Evolutionary conservation across 2,797 vertebrate genomes (phyloP).

Genomic region (Graptemys geographica): DNA sequence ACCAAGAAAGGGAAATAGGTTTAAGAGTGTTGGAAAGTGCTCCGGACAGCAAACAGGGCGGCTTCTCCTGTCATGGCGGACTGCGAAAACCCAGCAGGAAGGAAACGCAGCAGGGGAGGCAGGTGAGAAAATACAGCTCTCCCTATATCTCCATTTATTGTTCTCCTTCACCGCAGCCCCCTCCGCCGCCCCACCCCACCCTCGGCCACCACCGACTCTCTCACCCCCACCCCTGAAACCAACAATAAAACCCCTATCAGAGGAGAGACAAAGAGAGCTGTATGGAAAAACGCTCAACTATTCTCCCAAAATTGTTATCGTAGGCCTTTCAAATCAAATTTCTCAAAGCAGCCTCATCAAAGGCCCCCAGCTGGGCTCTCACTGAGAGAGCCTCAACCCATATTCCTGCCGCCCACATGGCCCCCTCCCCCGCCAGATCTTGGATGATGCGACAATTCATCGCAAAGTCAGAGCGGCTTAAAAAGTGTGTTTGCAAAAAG

Average conservation of each 20-base stretch:
- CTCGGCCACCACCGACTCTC: conserved; percentile 25
- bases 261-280: conserved; percentile 75
- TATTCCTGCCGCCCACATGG: conserved; percentile 37
- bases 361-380: conserved; percentile 82
- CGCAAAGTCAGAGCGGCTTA: conserved; percentile 75
- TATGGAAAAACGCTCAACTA: conserved; percentile 52
- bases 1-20: conserved; percentile 89
- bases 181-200: conserved; percentile 47
- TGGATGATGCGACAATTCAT: conserved; percentile 65
- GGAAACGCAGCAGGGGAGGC: conserved; percentile 85
- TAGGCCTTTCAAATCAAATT: conserved; percentile 84
- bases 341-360: conserved; percentile 83
- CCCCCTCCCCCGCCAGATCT: conserved; percentile 51
- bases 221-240: conserved; percentile 5
- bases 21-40: conserved; percentile 88
- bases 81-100: conserved; percentile 80
- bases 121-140: conserved; percentile 89
- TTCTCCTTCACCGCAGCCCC: conserved; percentile 72
- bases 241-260: conserved; percentile 54
- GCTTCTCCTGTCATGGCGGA: conserved; percentile 92
- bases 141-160: conserved; percentile 79
- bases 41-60: conserved; percentile 83
- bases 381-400: conserved; percentile 64
- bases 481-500: conserved; percentile 55
- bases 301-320: conserved; percentile 66